Conservation (phyloP, 2,113 vertebrate genomes). For the Genyomyrus donnyi region DNA sequence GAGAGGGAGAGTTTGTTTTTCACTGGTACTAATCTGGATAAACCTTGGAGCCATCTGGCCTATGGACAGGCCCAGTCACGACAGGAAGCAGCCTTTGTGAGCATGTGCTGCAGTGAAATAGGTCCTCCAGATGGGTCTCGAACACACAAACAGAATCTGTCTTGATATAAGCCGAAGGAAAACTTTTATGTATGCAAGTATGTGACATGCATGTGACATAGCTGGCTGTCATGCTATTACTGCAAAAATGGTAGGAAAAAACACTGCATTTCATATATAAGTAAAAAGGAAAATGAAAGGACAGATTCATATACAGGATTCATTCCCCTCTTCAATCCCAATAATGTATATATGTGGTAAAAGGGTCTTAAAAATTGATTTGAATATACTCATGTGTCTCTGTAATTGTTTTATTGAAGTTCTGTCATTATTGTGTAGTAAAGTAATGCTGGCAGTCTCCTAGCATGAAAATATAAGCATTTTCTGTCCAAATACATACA, state of each 20-base stretch:
- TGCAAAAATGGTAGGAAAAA: background rate
- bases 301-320: background rate
- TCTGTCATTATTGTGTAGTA: background rate
- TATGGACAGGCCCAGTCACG: conserved; percentile 27
- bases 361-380: background rate
- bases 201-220: background rate
- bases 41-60: conserved; percentile 41
- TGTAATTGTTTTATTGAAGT: background rate
- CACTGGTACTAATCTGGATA: conserved; percentile 30
- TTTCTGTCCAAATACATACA: background rate
- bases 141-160: background rate
- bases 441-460: background rate
- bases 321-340: background rate
- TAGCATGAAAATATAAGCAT: background rate
- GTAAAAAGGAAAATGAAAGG: background rate
- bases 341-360: background rate
- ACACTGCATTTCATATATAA: background rate
- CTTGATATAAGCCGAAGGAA: background rate
- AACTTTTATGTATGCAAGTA: background rate
- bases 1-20: conserved; percentile 7
- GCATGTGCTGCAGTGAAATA: background rate
- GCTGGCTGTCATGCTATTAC: background rate
- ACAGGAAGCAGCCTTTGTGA: conserved; percentile 31
- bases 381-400: background rate
- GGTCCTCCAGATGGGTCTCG: background rate